These are phyloP conservation scores for Caenorhabditis angaria DNA, from an alignment of 2,888 invertebrate species.

Conservation along the genomic window DNA sequence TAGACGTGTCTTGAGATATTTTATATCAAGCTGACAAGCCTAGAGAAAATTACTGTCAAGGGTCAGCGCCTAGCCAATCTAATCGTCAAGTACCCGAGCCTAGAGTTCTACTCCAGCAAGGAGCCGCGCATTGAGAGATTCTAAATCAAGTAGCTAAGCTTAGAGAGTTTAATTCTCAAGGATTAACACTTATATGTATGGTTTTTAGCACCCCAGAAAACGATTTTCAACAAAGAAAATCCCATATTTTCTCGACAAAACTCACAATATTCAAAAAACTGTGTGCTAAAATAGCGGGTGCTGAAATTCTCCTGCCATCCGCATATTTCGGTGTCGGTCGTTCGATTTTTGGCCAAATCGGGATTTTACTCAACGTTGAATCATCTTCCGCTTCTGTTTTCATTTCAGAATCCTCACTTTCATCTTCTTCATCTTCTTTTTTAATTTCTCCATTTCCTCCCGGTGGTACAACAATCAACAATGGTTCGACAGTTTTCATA, in stretches of 20 bases:
- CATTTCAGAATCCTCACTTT: neutral
- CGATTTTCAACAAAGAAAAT: neutral
- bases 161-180: neutral
- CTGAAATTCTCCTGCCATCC: constrained; percentile 60
- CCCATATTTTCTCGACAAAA: constrained; percentile 2
- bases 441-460: too few species aligned
- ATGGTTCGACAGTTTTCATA: neutral
- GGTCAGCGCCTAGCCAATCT: too few species aligned
- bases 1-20: too few species aligned
- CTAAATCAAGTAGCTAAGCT: neutral
- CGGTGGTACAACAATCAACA: neutral
- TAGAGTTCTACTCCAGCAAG: too few species aligned
- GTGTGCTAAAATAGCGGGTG: constrained; percentile 60
- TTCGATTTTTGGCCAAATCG: constrained; percentile 38
- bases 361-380: neutral
- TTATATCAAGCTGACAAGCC: too few species aligned
- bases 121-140: too few species aligned
- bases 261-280: constrained; percentile 45
- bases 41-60: too few species aligned
- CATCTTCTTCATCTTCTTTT: neutral
- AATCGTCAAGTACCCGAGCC: too few species aligned
- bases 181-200: neutral
- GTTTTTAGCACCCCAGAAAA: neutral
- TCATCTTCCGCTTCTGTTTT: neutral
- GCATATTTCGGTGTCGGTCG: constrained; percentile 56